Evolutionary conservation across 2,797 vertebrate species (phyloP), one percentile per base, ranked within the genome.

Genomic region (Sebastes cheni): DNA sequence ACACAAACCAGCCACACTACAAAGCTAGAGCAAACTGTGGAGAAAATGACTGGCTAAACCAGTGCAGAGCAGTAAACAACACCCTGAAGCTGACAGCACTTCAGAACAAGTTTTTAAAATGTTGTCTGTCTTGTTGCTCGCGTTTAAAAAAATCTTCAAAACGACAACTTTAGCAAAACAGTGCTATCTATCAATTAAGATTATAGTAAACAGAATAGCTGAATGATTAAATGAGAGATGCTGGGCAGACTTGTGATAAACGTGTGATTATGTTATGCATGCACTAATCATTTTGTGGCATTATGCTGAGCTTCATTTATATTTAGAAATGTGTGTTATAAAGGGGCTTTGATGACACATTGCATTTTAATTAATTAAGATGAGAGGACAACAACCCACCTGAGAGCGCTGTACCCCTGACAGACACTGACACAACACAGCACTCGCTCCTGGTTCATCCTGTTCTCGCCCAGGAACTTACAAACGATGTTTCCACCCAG

Each of bases 401-500:
- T 97, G 67, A 99, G 96, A 0, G 99, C 99, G 0, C 98, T 99
- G 94, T 99, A 99, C 0, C 98, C 99, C 92, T 99, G 98, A 93
- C 98, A 99, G 84, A 99, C 95, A 0, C 99, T 99, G 88, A 99
- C 97, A 0, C 97, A 98, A 86, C 99, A 99, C 82, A 99, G 93
- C n/a, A 99, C 98, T 58, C 95, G 92, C 58, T 99, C 98, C 93
- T 99, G 99, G 94, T 99, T 99, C 34, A 87, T 89, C 46, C 91
- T 96, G 85, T 93, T 97, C 94, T 99, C 99, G 5, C 99, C 99
- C 89, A 99, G 89, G 88, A 98, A 99, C 88, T 99, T 99, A 90
- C 99, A 99, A 14, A 99, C 98, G 0, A 99, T 99, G 93, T 99
- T 99, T 20, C 99, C 98, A 1, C 99, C 98, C 66, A 99, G 95